phyloP scores from a whole-genome alignment of 2,888 invertebrate species.

The Ernsta delagoae region DNA sequence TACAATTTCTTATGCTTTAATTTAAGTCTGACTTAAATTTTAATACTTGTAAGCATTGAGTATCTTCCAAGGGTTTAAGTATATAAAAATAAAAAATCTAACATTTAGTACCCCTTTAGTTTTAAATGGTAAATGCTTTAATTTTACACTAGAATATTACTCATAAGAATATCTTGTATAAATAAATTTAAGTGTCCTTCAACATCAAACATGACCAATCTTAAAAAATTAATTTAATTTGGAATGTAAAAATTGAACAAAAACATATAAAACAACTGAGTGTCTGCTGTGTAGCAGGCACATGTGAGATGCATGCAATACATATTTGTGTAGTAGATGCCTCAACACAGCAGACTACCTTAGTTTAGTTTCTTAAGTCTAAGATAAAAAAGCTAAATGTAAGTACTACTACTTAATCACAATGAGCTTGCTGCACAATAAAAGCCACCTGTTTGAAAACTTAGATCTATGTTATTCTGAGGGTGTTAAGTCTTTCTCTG shows the following conservation, averaged over 20 bases:
- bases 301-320: not conserved
- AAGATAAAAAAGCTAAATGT: conserved; percentile 78
- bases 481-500: conserved; percentile 89
- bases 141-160: conserved; percentile 16
- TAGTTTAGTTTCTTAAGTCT: conserved; percentile 60
- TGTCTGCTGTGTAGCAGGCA: not conserved
- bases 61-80: conserved; percentile 47
- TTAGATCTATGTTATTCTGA: conserved; percentile 82
- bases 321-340: not conserved
- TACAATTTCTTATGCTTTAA: conserved; percentile 16
- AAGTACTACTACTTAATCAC: conserved; percentile 79
- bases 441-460: conserved; percentile 49
- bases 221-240: conserved; percentile 62
- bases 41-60: conserved; percentile 18
- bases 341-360: not conserved
- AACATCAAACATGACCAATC: conserved; percentile 65
- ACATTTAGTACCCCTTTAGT: conserved; percentile 27
- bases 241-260: conserved; percentile 69
- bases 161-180: conserved; percentile 25
- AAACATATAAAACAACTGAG: conserved; percentile 48
- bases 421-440: conserved; percentile 73
- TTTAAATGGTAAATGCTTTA: conserved; percentile 37
- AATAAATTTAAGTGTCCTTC: conserved; percentile 18
- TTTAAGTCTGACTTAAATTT: conserved; percentile 43
- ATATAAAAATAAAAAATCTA: conserved; percentile 63